Percentiles rank a stretch among this genome's conserved stretches.
phyloP scores from a whole-genome alignment of 2,797 vertebrate species.

The Lemur catta region DNA sequence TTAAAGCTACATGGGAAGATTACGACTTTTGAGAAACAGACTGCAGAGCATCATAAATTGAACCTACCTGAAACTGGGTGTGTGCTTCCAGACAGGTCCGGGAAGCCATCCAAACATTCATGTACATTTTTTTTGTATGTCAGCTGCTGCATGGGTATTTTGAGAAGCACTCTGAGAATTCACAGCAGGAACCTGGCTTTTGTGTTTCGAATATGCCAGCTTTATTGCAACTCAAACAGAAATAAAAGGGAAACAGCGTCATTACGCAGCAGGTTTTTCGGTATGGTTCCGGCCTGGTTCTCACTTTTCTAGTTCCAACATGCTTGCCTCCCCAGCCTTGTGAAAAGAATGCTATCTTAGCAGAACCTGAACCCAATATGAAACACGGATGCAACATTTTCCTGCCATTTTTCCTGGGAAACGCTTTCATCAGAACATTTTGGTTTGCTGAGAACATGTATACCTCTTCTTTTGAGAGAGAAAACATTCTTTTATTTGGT shows the following conservation, averaged over 20 bases:
- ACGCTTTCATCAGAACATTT: background rate
- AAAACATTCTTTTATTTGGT: conserved; percentile 11
- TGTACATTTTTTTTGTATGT: background rate
- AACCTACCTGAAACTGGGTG: background rate
- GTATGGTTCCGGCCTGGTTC: background rate
- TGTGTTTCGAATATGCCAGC: conserved; percentile 35
- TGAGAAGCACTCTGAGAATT: conserved; percentile 40
- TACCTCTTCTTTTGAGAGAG: background rate
- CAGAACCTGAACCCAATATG: background rate
- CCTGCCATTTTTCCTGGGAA: conserved; percentile 2
- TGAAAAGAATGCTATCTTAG: background rate
- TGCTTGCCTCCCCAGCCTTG: background rate
- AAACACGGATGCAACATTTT: background rate
- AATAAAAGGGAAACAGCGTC: conserved; percentile 52
- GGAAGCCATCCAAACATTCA: background rate
- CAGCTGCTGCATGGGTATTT: conserved; percentile 44
- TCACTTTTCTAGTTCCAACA: background rate
- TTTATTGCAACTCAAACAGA: conserved; percentile 51
- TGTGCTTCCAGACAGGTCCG: background rate
- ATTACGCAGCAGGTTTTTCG: conserved; percentile 45
- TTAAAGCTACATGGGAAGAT: background rate
- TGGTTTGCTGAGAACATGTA: conserved; percentile 1
- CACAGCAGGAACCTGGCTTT: conserved; percentile 56
- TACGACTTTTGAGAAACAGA: background rate
- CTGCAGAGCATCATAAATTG: background rate